Conservation (phyloP, 2,797 vertebrate genomes). For the Sebastes dallii region DNA sequence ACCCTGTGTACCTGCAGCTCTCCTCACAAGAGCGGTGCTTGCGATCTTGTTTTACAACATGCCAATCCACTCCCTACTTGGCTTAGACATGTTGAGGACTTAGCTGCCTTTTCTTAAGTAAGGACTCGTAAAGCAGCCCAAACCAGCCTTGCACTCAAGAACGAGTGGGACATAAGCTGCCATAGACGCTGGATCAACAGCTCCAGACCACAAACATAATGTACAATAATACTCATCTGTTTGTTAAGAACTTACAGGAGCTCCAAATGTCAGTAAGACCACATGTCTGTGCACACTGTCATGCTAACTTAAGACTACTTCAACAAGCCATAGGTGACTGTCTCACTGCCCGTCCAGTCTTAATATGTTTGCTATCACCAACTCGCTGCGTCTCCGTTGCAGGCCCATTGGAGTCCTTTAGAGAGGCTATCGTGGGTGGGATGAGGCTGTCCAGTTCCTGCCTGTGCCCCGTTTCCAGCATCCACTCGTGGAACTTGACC, state of each 20-base stretch:
- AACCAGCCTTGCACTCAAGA: not conserved
- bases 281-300: not conserved
- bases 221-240: not conserved
- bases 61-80: conserved; percentile 5
- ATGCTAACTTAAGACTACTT: not conserved
- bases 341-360: conserved; percentile 27
- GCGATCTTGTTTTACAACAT: conserved; percentile 26
- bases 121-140: not conserved
- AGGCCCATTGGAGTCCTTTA: conserved; percentile 47
- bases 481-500: conserved; percentile 93
- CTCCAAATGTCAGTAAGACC: not conserved
- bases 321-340: conserved; percentile 52
- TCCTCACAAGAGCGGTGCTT: not conserved
- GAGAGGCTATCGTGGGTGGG: conserved; percentile 56
- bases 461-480: conserved; percentile 87
- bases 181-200: not conserved
- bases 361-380: conserved; percentile 2
- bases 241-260: not conserved
- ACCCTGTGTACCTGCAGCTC: not conserved
- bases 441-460: conserved; percentile 94
- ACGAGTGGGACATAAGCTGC: not conserved
- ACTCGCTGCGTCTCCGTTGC: conserved; percentile 46
- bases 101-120: conserved; percentile 26
- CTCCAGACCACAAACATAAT: not conserved
- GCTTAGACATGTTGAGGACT: not conserved